phyloP scores from a whole-genome alignment of 37 sponge, comb jelly and placozoan species.

The Beroe forskalii region DNA sequence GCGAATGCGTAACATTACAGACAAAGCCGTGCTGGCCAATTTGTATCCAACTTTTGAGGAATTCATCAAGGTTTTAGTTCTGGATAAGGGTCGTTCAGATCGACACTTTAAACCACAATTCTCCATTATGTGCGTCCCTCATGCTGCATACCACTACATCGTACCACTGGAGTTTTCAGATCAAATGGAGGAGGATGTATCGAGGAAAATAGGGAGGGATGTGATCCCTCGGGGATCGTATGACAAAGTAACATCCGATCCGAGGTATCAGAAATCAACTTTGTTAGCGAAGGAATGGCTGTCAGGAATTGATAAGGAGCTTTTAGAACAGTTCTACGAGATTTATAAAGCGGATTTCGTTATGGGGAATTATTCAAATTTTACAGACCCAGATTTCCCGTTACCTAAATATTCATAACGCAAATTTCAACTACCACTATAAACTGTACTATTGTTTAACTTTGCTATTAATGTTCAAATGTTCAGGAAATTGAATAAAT shows the following conservation, averaged over 20 bases:
- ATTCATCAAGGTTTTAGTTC: background rate
- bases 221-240: background rate
- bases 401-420: too few species aligned
- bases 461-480: too few species aligned
- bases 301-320: background rate
- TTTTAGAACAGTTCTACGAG: background rate
- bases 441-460: too few species aligned
- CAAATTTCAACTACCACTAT: too few species aligned
- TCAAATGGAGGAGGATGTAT: background rate
- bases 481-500: too few species aligned
- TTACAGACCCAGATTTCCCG: too few species aligned
- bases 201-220: background rate
- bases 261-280: background rate
- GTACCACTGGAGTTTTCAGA: background rate
- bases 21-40: background rate
- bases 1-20: background rate
- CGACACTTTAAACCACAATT: background rate
- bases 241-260: constrained; percentile 12
- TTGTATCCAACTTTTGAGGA: constrained; percentile 9
- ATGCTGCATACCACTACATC: background rate
- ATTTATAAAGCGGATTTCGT: background rate
- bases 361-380: too few species aligned
- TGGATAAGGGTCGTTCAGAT: background rate
- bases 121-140: background rate
- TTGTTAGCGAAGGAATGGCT: constrained; percentile 1